These are phyloP conservation scores for Cataglyphis altisquamis DNA, from an alignment of 2,888 invertebrate genomes.

Conservation along the genomic window DNA sequence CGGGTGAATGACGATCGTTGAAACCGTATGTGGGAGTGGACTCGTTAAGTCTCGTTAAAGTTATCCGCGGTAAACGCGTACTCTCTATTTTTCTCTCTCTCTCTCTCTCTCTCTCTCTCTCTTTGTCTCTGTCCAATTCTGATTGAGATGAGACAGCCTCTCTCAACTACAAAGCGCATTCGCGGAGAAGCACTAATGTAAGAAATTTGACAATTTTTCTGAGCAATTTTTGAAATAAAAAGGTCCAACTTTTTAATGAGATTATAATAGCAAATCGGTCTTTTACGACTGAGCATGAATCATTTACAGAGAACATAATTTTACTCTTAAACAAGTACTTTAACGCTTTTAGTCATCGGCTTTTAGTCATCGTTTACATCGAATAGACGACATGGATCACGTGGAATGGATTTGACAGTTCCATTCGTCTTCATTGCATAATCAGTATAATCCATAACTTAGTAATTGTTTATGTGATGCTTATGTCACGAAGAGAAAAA, in stretches of 20 bases:
- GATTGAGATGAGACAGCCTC: constrained; percentile 2
- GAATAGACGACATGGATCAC: constrained; percentile 11
- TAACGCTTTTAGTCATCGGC: constrained; percentile 28
- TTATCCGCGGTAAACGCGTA: constrained; percentile 35
- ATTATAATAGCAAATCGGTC: neutral
- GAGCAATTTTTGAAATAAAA: neutral
- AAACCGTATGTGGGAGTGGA: constrained; percentile 71
- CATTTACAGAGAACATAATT: constrained; percentile 27
- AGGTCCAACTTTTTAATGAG: neutral
- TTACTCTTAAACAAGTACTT: constrained; percentile 20
- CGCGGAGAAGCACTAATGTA: neutral
- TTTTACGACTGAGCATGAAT: constrained; percentile 7
- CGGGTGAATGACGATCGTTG: constrained; percentile 46
- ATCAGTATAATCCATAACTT: constrained; percentile 19
- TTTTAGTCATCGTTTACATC: neutral
- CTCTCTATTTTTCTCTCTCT: constrained; percentile 6
- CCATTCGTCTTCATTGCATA: constrained; percentile 26
- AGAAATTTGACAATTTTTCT: neutral
- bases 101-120: constrained; percentile 18
- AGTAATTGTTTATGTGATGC: constrained; percentile 22
- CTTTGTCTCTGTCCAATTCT: constrained; percentile 14
- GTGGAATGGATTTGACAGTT: constrained; percentile 9
- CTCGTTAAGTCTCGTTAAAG: constrained; percentile 78
- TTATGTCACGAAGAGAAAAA: constrained; percentile 40
- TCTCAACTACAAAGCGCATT: constrained; percentile 9